Percentiles rank a stretch among this genome's conserved stretches.
These are phyloP conservation scores for Corvus moneduloides DNA, from an alignment of 2,113 vertebrate species.

Conservation along the genomic window DNA sequence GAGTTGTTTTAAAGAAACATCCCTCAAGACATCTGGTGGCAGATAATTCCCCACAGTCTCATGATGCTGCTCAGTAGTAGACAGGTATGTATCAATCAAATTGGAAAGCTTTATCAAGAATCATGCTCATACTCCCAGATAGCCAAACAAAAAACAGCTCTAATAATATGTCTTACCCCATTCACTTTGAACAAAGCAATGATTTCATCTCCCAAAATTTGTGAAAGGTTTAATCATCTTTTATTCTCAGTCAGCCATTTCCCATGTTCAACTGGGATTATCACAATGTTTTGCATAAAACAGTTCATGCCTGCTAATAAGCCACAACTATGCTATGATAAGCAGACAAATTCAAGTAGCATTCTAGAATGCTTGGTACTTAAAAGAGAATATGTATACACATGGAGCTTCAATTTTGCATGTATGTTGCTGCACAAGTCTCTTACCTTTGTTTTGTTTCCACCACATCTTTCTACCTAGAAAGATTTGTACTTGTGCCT, in stretches of 20 bases:
- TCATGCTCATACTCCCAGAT: not conserved
- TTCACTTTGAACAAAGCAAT: not conserved
- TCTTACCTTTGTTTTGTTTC: rapidly evolving
- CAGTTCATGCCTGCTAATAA: not conserved
- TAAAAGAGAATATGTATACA: not conserved
- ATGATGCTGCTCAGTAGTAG: not conserved
- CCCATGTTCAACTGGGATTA: not conserved
- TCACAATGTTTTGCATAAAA: not conserved
- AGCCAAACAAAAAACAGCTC: not conserved
- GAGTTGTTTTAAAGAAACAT: not conserved
- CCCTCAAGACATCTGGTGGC: not conserved
- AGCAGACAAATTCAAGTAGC: not conserved
- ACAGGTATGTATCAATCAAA: not conserved
- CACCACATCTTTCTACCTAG: not conserved
- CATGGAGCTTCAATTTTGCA: not conserved
- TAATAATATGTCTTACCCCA: not conserved
- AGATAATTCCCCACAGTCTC: not conserved
- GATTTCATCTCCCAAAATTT: not conserved
- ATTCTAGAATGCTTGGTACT: not conserved
- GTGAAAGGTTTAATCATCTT: not conserved
- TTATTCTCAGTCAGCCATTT: not conserved
- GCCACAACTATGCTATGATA: not conserved
- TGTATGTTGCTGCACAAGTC: not conserved
- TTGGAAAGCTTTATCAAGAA: not conserved
- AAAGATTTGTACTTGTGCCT: not conserved